These are phyloP conservation scores for Acrocephalus kingi DNA, from an alignment of 2,113 vertebrate species.

Conservation along the genomic window DNA sequence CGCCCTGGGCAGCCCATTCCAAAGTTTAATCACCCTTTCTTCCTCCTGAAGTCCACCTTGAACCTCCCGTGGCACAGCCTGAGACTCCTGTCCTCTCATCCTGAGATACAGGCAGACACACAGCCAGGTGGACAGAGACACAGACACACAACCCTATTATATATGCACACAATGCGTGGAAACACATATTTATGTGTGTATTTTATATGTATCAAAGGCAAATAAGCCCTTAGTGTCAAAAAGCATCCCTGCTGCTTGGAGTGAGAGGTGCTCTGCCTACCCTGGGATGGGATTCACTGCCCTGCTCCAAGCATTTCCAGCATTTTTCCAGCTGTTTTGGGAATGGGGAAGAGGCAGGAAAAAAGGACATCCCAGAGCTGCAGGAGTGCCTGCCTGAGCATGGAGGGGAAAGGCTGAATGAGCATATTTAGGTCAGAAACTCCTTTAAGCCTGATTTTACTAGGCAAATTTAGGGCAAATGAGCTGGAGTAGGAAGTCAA, in stretches of 20 bases:
- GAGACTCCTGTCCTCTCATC: not conserved
- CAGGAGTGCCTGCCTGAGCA: not conserved
- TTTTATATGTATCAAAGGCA: not conserved
- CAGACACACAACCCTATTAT: fast-evolving
- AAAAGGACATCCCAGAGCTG: not conserved
- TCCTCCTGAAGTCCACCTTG: not conserved
- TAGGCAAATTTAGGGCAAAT: not conserved
- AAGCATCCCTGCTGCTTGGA: not conserved
- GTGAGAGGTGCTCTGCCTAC: not conserved
- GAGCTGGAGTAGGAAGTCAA: not conserved
- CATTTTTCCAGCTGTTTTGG: not conserved
- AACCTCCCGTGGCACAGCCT: not conserved
- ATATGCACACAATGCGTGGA: fast-evolving
- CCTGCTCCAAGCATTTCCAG: not conserved
- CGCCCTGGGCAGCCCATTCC: not conserved
- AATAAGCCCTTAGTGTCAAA: not conserved
- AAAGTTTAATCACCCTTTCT: not conserved
- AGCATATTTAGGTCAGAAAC: not conserved
- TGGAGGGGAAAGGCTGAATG: not conserved
- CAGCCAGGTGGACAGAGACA: not conserved
- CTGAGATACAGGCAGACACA: not conserved
- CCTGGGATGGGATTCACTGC: not conserved
- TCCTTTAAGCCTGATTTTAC: not conserved
- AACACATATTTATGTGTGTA: not conserved
- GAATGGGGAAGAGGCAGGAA: fast-evolving